Evolutionary conservation across 2,113 vertebrate genomes (phyloP).

Genomic region (Corythoichthys intestinalis): DNA sequence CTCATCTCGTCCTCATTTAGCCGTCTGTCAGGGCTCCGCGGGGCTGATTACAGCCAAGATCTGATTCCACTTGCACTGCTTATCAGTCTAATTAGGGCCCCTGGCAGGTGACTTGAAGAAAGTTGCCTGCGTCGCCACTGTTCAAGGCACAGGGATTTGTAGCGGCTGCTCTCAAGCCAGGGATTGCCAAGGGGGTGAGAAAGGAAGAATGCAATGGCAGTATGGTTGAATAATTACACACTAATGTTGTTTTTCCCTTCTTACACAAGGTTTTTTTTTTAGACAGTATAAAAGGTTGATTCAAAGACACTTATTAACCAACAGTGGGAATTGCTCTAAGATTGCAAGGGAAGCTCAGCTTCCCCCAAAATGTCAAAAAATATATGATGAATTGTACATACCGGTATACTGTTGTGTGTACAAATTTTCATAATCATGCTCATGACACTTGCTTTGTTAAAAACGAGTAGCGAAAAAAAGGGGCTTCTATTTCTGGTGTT

Average conservation of each 20-base stretch:
- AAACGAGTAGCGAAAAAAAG: too few species aligned
- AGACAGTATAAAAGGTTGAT: too few species aligned
- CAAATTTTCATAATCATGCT: too few species aligned
- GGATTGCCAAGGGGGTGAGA: background rate
- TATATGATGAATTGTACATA: too few species aligned
- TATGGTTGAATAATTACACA: background rate
- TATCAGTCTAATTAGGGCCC: constrained; percentile 73
- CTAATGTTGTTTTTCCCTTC: background rate
- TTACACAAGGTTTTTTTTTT: background rate
- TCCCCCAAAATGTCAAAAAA: too few species aligned
- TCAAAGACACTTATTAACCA: too few species aligned
- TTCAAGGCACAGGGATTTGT: constrained; percentile 42
- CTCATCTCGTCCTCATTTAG: constrained; percentile 71
- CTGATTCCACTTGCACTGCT: constrained; percentile 66
- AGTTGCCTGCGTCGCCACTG: constrained; percentile 43
- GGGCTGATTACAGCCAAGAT: constrained; percentile 70
- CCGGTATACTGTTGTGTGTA: too few species aligned
- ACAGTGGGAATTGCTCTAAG: too few species aligned
- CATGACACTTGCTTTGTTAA: too few species aligned
- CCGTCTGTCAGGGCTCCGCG: constrained; percentile 65
- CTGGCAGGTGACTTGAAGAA: constrained; percentile 66
- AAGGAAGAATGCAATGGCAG: background rate
- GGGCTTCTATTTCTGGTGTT: too few species aligned
- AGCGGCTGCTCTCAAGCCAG: constrained; percentile 7
- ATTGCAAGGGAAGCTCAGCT: too few species aligned